Evolutionary conservation across 2,113 vertebrate species (phyloP), one percentile per base, ranked within the genome.

Genomic region (Antigone vipio): DNA sequence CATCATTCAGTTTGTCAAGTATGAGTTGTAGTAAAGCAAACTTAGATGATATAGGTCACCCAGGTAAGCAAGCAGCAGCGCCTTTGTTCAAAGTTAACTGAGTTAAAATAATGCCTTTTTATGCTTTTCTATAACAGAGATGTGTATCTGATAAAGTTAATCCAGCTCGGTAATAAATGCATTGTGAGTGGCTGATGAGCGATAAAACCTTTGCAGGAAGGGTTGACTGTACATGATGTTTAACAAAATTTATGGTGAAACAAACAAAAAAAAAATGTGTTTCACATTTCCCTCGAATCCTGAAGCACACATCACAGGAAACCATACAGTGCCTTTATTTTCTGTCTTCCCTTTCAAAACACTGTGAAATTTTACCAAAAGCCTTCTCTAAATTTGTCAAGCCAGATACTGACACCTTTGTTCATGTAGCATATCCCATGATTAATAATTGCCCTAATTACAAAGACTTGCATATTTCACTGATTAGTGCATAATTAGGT

Each of bases 41-140:
- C 80, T 60, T 52, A 42, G 68, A 78, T 84, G 34, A 63, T 93
- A 32, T 40, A 88, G 90, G 86, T 94, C 86, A 87, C 60, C 74
- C 53, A 73, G 71, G 88, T 88, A 92, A 96, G 91, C 62, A 91
- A 82, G 81, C 26, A 2, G 49, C 69, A 95, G 84, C 0, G 6
- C 66, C 77, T 95, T 80, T 96, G 66, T 81, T 93, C 76, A 52
- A 84, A 88, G 42, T 77, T 79, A 85, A 59, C 64, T 40, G 79
- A 87, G 58, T 93, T 93, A 80, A 73, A 93, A 89, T 95, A 93
- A 95, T 94, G 76, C 47, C 79, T 92, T 91, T 95, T 95, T 78
- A 53, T 89, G 56, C 69, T 91, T 84, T 75, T 30, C 72, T 73
- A 0, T 81, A 72, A n/a, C 72, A 74, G 89, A 95, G 71, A 71